Evolutionary conservation across 2,113 vertebrate genomes (phyloP).

Genomic region (Pedionomus torquatus): DNA sequence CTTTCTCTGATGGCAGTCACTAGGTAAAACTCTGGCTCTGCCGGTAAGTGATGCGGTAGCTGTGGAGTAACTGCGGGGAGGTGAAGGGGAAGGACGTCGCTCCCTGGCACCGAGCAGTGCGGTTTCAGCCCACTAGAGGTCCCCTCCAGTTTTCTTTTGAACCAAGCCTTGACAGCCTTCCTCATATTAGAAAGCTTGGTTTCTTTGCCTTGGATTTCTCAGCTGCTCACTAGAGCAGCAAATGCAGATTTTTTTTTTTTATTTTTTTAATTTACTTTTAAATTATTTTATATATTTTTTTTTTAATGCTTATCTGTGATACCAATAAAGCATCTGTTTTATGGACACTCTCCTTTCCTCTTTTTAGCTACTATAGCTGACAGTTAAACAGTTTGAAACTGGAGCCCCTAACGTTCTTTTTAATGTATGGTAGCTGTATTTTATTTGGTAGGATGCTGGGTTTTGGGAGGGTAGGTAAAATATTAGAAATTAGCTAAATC

Average conservation of each 20-base stretch:
- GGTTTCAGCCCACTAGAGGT: constrained; percentile 41
- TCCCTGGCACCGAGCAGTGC: not conserved
- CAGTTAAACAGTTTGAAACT: not conserved
- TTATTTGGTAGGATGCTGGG: not conserved
- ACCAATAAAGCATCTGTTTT: not conserved
- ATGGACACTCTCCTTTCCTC: not conserved
- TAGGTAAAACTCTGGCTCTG: not conserved
- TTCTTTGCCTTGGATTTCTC: not conserved
- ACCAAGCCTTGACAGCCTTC: not conserved
- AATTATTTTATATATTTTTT: not conserved
- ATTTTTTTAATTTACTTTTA: not conserved
- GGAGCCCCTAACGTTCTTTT: not conserved
- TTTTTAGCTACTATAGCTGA: not conserved
- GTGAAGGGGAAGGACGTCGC: not conserved
- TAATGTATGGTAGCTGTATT: not conserved
- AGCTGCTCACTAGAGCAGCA: not conserved
- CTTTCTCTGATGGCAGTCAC: not conserved
- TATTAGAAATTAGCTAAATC: not conserved
- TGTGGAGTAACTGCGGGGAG: not conserved
- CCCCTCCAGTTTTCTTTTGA: constrained; percentile 14
- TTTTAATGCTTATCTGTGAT: not conserved
- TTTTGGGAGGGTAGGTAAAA: not conserved
- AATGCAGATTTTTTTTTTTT: not conserved
- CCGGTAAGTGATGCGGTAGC: not conserved
- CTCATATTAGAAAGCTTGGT: not conserved